Conservation (phyloP, 1,140 invertebrate species). For the Anoplophora glabripennis region DNA sequence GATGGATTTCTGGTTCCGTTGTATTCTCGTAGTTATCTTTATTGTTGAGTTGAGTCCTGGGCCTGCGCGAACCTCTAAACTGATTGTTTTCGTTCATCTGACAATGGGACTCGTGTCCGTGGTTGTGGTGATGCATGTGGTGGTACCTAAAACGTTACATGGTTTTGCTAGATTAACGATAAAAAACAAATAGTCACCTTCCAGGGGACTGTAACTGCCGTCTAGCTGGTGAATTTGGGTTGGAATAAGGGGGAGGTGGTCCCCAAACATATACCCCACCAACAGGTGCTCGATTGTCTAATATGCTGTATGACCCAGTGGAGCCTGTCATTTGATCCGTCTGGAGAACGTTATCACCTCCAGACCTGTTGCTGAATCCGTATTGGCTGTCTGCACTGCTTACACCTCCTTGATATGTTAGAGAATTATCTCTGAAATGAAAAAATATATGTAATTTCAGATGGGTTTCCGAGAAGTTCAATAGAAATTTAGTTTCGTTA, state of each 20-base stretch:
- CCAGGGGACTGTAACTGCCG: conserved; percentile 39
- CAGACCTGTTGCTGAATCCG: conserved; percentile 57
- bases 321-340: conserved; percentile 47
- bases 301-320: conserved; percentile 53
- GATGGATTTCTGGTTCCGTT: conserved; percentile 45
- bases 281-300: conserved; percentile 54
- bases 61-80: conserved; percentile 25
- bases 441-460: too few relatives aligned
- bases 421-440: conserved; percentile 38
- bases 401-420: conserved; percentile 44
- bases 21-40: conserved; percentile 51
- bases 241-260: conserved; percentile 71
- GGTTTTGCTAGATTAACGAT: neutral
- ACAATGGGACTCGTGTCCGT: conserved; percentile 46
- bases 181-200: conserved; percentile 26
- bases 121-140: conserved; percentile 45
- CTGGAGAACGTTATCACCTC: conserved; percentile 45
- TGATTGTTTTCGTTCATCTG: conserved; percentile 46
- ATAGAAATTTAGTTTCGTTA: too few relatives aligned
- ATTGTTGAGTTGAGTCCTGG: conserved; percentile 31
- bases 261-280: conserved; percentile 60
- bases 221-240: conserved; percentile 65
- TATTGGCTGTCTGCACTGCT: conserved; percentile 65
- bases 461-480: too few relatives aligned
- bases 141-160: conserved; percentile 34